Evolutionary conservation across 1,140 invertebrate genomes (phyloP).

Genomic region (Pseudomyrmex concolor): DNA sequence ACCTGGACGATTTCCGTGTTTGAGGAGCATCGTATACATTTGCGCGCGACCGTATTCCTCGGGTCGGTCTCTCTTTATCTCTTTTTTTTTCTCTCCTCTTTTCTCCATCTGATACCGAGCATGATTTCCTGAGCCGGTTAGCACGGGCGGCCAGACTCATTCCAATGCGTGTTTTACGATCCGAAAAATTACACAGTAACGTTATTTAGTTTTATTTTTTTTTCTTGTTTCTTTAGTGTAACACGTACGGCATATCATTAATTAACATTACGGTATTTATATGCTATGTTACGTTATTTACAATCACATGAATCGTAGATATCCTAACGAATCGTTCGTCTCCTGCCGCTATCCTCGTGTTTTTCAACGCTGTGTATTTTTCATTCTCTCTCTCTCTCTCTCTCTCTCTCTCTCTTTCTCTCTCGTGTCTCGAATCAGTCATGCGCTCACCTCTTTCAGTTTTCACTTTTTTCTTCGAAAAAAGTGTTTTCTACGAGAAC

Average conservation of each 20-base stretch:
- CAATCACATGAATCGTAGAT: slow-evolving; percentile 85
- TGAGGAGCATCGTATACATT: slow-evolving; percentile 31
- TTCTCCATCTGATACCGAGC: slow-evolving; percentile 4
- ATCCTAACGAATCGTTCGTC: slow-evolving; percentile 82
- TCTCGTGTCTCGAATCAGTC: not conserved
- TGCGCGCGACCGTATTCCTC: not conserved
- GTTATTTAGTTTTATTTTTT: slow-evolving; percentile 75
- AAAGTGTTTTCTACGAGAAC: slow-evolving; percentile 41
- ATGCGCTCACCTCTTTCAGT: slow-evolving; percentile 1
- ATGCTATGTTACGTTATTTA: slow-evolving; percentile 84
- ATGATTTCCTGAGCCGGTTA: slow-evolving; percentile 76
- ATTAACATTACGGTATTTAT: slow-evolving; percentile 85
- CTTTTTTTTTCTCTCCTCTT: not conserved
- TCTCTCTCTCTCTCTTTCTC: not conserved
- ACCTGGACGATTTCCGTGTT: slow-evolving; percentile 13
- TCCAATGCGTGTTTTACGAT: slow-evolving; percentile 78
- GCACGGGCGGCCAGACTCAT: slow-evolving; percentile 84
- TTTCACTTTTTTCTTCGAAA: slow-evolving; percentile 2
- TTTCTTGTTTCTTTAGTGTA: slow-evolving; percentile 79
- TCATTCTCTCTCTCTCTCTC: slow-evolving; percentile 17
- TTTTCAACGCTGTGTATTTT: slow-evolving; percentile 41
- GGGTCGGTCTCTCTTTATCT: not conserved
- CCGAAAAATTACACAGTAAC: slow-evolving; percentile 84
- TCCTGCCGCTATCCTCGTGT: slow-evolving; percentile 63
- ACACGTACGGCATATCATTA: slow-evolving; percentile 85